Conservation (phyloP, 2,113 vertebrate species). For the Ictalurus punctatus region DNA sequence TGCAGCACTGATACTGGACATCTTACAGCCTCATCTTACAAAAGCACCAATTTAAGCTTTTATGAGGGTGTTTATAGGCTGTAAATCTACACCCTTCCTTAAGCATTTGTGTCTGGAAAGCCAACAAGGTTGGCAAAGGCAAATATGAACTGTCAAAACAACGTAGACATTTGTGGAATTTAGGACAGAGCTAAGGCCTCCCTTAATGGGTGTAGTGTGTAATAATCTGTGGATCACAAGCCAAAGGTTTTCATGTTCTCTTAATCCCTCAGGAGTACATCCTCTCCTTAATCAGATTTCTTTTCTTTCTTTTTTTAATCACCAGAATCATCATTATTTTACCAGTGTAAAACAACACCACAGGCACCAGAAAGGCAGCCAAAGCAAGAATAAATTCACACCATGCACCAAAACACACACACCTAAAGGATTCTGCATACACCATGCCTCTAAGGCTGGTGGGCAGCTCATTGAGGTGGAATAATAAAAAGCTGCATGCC, state of each 20-base stretch:
- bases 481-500: not conserved
- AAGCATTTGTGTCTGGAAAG: constrained; percentile 9
- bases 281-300: not conserved
- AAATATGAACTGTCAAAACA: not conserved
- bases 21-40: constrained; percentile 2
- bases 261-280: not conserved
- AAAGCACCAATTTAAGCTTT: constrained; percentile 17
- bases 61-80: constrained; percentile 17
- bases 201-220: not conserved
- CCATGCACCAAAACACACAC: not conserved
- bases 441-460: not conserved
- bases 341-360: not conserved
- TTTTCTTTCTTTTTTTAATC: not conserved
- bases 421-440: not conserved
- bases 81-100: constrained; percentile 23
- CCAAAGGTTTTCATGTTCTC: not conserved
- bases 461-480: not conserved
- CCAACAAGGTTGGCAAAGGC: constrained; percentile 1
- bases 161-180: not conserved
- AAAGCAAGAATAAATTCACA: not conserved
- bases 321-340: not conserved
- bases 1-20: not conserved
- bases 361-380: not conserved
- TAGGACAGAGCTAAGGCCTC: not conserved
- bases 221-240: not conserved